Percentiles rank a stretch among this genome's conserved stretches.
Evolutionary conservation across 2,888 invertebrate species (phyloP).

Genomic region (Drosophila acutilabella): DNA sequence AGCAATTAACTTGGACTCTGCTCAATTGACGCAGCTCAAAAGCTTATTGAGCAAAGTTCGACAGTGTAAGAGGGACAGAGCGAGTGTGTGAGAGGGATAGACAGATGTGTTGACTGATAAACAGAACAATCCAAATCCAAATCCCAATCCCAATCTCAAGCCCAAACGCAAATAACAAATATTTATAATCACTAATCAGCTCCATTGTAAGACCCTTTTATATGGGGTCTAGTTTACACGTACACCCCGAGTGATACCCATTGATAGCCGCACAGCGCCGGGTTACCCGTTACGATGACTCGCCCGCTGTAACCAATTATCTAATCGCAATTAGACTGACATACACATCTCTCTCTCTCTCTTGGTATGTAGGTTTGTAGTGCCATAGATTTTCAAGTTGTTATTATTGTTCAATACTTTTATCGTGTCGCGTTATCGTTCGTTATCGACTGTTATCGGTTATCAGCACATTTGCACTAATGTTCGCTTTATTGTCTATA

Average conservation of each 20-base stretch:
- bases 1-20: constrained; percentile 25
- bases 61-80: not conserved
- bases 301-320: constrained; percentile 48
- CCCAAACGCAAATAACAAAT: constrained; percentile 14
- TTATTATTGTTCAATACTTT: constrained; percentile 53
- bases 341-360: not conserved
- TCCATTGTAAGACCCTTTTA: constrained; percentile 11
- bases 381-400: constrained; percentile 25
- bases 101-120: constrained; percentile 3
- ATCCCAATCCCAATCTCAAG: not conserved
- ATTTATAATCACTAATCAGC: constrained; percentile 11
- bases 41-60: constrained; percentile 18
- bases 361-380: constrained; percentile 20
- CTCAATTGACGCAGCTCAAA: constrained; percentile 29
- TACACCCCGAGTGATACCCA: constrained; percentile 24
- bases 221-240: constrained; percentile 29
- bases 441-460: constrained; percentile 63
- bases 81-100: constrained; percentile 1
- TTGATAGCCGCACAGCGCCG: constrained; percentile 13
- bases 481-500: constrained; percentile 1
- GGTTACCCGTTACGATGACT: constrained; percentile 40
- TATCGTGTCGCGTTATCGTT: constrained; percentile 48
- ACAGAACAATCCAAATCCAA: constrained; percentile 7
- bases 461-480: constrained; percentile 61
- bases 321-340: constrained; percentile 53